Conservation (phyloP, 2,797 vertebrate species). For the Acipenser ruthenus region DNA sequence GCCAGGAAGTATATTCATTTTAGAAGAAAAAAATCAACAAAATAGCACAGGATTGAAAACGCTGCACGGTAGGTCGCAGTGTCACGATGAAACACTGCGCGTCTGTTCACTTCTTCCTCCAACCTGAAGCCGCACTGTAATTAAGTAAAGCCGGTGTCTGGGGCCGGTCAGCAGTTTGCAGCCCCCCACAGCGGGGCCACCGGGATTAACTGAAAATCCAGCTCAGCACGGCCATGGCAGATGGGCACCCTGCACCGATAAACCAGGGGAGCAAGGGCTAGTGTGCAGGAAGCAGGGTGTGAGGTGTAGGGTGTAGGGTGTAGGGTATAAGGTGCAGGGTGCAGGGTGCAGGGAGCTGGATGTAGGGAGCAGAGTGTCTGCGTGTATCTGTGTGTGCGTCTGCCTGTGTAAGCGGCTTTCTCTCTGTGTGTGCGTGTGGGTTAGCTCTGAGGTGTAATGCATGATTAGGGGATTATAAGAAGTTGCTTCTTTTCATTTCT, state of each 20-base stretch:
- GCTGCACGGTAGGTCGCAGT: too few species aligned
- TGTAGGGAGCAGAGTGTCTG: too few species aligned
- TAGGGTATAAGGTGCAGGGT: too few species aligned
- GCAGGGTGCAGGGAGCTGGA: too few species aligned
- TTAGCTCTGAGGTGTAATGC: constrained; percentile 79
- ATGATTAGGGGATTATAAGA: constrained; percentile 78
- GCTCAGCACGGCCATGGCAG: constrained; percentile 77
- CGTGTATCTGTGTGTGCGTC: not conserved
- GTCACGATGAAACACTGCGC: too few species aligned
- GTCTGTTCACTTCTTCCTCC: constrained; percentile 29
- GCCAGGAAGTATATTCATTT: too few species aligned
- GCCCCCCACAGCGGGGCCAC: constrained; percentile 84
- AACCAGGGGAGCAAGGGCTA: constrained; percentile 24
- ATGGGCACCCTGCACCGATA: constrained; percentile 81
- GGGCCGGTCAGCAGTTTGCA: constrained; percentile 85
- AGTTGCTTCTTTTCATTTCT: constrained; percentile 79
- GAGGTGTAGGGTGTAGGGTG: too few species aligned
- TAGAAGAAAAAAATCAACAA: too few species aligned
- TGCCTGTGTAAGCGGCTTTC: not conserved
- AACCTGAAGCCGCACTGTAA: constrained; percentile 67
- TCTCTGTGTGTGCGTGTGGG: constrained; percentile 24
- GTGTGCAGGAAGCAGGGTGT: too few species aligned
- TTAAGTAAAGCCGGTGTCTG: constrained; percentile 79
- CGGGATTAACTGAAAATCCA: constrained; percentile 91
- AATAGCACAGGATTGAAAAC: too few species aligned